phyloP scores from a whole-genome alignment of 2,797 vertebrate genomes.

The Macropodus opercularis region DNA sequence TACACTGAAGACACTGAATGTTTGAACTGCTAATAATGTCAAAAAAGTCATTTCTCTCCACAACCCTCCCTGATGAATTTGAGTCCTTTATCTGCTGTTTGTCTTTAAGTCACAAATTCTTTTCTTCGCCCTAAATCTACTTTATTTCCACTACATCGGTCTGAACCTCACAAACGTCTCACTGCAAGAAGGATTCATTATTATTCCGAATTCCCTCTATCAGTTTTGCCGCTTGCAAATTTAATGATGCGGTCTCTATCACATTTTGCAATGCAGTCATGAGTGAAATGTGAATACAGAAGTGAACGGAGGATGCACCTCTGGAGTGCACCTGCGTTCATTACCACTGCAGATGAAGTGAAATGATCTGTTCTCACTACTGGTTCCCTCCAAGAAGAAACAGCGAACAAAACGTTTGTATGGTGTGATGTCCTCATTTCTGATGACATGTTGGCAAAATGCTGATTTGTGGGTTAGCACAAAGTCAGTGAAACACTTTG shows the following conservation, averaged over 20 bases:
- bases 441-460: constrained; percentile 7
- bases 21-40: constrained; percentile 13
- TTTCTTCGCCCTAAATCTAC: constrained; percentile 56
- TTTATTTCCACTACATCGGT: constrained; percentile 48
- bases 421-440: constrained; percentile 9
- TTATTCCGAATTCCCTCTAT: constrained; percentile 59
- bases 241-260: constrained; percentile 66
- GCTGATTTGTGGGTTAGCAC: constrained; percentile 6
- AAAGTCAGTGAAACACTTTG: constrained; percentile 15
- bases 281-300: constrained; percentile 71
- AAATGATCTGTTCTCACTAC: constrained; percentile 41
- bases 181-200: constrained; percentile 44
- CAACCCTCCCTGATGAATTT: constrained; percentile 3
- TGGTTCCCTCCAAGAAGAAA: constrained; percentile 1
- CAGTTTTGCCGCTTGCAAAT: constrained; percentile 59
- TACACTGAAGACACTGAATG: constrained; percentile 11
- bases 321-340: constrained; percentile 59
- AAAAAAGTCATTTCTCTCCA: background rate
- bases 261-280: constrained; percentile 70
- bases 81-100: constrained; percentile 21
- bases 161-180: constrained; percentile 43
- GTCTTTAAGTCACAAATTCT: constrained; percentile 35
- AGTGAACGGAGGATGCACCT: constrained; percentile 56
- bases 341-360: constrained; percentile 54
- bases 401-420: background rate